Evolutionary conservation across 2,888 invertebrate genomes (phyloP), one percentile per base, ranked within the genome.

Genomic region (Pyrocoelia pectoralis): DNA sequence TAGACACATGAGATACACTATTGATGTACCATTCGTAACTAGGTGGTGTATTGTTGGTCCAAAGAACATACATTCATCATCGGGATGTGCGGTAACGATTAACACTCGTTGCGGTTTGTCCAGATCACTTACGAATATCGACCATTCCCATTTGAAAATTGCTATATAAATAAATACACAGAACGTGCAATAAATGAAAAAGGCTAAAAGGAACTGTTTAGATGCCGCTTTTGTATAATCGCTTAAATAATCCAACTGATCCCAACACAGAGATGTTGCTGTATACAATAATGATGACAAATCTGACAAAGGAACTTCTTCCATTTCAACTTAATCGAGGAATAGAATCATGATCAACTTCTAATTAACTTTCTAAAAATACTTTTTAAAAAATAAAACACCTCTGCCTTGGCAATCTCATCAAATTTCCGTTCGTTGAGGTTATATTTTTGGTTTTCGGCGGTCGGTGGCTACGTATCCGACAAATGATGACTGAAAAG

Each of bases 51-150:
- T 88, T 40, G 93, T 87, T 13, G 99, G 99, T 0, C 96, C 95
- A 80, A 99, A 99, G 81, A 99, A 99, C 98, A 99, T 98, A 73
- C 95, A 95, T 80, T 99, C 98, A 80, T 99, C 98, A 81, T 99
- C 98, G 12, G 98, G 98, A 84, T 99, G 99, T 15, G 98, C 97
- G 43, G 89, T 93, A 1, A 98, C 89, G 55, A 98, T 79, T 24
- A 98, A 82, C 43, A 95, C 87, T 71, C 93, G 83, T 66, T 83
- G 83, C 1, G 85, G 83, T 41, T 84, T 79, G 33, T 84, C 80
- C 10, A 86, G 82, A 19, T 84, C 84, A 28, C 83, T 82, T 58
- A 82, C 83, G 69, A 86, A 81, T 0, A 83, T 82, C 43, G 85
- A 79, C 28, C 83, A 71, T 24, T 83, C 82, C 75, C 85, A 82